Percentiles rank a stretch among this genome's conserved stretches.
phyloP scores from a whole-genome alignment of 2,888 invertebrate genomes.

The Serrognathus titanus region DNA sequence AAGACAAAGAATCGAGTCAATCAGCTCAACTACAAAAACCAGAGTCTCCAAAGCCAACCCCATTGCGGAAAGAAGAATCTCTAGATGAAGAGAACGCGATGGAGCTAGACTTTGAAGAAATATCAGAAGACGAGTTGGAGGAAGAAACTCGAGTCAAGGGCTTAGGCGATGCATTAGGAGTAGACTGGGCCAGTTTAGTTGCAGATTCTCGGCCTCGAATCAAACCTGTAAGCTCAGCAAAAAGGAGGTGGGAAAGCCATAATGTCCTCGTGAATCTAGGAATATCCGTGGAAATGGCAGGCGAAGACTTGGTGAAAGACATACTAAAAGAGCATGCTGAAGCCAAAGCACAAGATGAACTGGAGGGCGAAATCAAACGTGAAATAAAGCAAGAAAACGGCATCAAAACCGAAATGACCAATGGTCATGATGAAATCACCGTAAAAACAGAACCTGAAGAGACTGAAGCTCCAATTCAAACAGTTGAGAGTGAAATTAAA shows the following conservation, averaged over 20 bases:
- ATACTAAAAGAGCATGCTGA: constrained; percentile 45
- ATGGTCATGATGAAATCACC: constrained; percentile 21
- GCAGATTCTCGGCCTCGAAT: constrained; percentile 66
- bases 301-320: constrained; percentile 57
- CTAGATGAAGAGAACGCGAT: constrained; percentile 67
- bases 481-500: constrained; percentile 18
- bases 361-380: constrained; percentile 23
- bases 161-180: constrained; percentile 89
- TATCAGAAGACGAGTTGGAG: constrained; percentile 85
- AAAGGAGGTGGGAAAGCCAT: constrained; percentile 78
- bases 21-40: constrained; percentile 35
- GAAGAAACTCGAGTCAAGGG: constrained; percentile 72
- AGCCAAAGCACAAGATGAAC: constrained; percentile 32
- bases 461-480: constrained; percentile 7
- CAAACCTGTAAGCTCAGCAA: constrained; percentile 55
- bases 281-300: constrained; percentile 74
- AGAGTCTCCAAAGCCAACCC: constrained; percentile 30
- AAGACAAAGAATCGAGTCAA: constrained; percentile 33
- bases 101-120: constrained; percentile 83
- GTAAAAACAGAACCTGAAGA: constrained; percentile 31
- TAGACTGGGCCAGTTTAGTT: constrained; percentile 89
- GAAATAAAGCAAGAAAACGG: constrained; percentile 24
- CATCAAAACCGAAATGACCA: constrained; percentile 6
- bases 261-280: constrained; percentile 77
- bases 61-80: constrained; percentile 48